A percentile compares a stretch with the other conserved stretches of the same genome.
Evolutionary conservation across 1,140 invertebrate genomes (phyloP).

Genomic region (Panonychus citri): DNA sequence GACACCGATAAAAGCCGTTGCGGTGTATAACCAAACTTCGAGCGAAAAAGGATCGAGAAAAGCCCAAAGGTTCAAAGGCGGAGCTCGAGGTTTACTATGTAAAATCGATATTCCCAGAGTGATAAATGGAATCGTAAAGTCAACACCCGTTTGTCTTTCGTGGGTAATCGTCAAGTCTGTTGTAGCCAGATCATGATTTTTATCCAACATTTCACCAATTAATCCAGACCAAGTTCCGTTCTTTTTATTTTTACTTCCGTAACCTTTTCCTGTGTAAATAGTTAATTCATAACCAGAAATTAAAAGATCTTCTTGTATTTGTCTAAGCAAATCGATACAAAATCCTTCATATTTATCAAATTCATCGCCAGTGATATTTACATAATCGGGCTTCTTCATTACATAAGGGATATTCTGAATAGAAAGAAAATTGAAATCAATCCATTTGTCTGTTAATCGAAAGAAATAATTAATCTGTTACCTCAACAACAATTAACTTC

Average conservation of each 20-base stretch:
- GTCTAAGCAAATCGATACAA: conserved; percentile 78
- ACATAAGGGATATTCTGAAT: background rate
- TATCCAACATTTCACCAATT: conserved; percentile 49
- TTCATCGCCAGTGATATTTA: background rate
- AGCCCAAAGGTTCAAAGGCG: conserved; percentile 23
- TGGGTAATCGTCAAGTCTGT: conserved; percentile 83
- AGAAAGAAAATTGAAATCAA: background rate
- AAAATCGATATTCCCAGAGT: conserved; percentile 35
- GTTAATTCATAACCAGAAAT: conserved; percentile 72
- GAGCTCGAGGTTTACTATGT: conserved; percentile 15
- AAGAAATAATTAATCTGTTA: no score
- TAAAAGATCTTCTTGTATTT: conserved; percentile 36
- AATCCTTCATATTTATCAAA: conserved; percentile 79
- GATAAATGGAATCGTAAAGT: conserved; percentile 91
- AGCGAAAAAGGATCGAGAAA: conserved; percentile 26
- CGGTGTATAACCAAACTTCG: conserved; percentile 25
- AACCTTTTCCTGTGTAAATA: conserved; percentile 45
- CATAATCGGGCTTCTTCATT: background rate
- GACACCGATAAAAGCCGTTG: conserved; percentile 23
- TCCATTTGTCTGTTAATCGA: no score
- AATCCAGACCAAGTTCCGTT: conserved; percentile 28
- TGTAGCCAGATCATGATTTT: conserved; percentile 68
- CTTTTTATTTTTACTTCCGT: background rate
- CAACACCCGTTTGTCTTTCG: conserved; percentile 61
- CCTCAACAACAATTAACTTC: background rate